Evolutionary conservation across 1,140 invertebrate species (phyloP), one percentile per base, ranked within the genome.

Genomic region (Magallana angulata): DNA sequence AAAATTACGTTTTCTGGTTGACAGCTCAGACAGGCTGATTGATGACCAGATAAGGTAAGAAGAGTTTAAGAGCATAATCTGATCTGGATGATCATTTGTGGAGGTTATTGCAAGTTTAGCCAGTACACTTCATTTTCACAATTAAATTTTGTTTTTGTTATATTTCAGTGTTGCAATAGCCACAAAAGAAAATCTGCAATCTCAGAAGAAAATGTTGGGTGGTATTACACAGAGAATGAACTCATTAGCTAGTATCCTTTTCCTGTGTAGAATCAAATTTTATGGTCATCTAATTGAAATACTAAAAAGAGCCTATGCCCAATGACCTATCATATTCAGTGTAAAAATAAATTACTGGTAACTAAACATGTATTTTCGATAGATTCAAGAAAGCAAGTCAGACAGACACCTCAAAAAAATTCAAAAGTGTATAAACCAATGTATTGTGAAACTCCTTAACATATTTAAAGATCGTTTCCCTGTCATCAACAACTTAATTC

Each of bases 151-250:
- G 24, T 36, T 83, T 16, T 84, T 30, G 64, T 57, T 88, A 85
- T 82, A 68, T 94, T 92, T 84, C 91, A 95, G 97, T 92, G 98
- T 99, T 94, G 98, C 98, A 24, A 97, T 99, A 94, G 98, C 98
- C 92, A 99, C 98, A 0, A 97, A 98, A 92, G 98, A 99, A 90
- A 97, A 98, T 94, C 95, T 99, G 68, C 96, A 97, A 64, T 97
- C 96, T 11, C 98, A 99, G 94, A 96, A 98, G 60, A 97, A 97
- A 86, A 96, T 97, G 7, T 97, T 99, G 90, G 98, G 98, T 94
- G 96, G 90, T 36, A 97, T 99, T 90, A 97, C 98, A 94, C 98
- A 98, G 7, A 96, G 97, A 93, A 97, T 99, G 92, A 99, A 98
- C 91, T 97, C 98, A 93, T 96, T 99, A 90, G 97, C 97, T 1